Evolutionary conservation across 2,797 vertebrate genomes (phyloP), one percentile per base, ranked within the genome.

Genomic region (Neoniphon sammara): DNA sequence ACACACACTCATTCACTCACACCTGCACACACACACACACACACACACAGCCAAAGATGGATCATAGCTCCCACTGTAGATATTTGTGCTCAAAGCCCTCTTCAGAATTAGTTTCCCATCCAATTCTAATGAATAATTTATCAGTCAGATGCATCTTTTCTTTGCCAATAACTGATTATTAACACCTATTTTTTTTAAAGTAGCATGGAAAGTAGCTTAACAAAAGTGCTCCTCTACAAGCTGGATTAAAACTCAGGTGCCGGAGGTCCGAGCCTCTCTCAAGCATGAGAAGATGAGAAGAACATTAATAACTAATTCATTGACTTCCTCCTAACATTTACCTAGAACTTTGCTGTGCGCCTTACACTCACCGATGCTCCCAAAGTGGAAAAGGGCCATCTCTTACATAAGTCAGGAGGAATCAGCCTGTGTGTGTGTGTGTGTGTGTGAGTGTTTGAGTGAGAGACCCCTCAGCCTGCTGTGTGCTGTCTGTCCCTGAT

Each of bases 401-500:
- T 70, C 59, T 66, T 79, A 7, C 20, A 27, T 73, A 67, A 82
- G 18, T 60, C n/a, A 66, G 75, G 70, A 66, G 61, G 70, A 68
- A 66, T 59, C 44, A 0, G 84, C 52, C 66, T 67, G 78, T 77
- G 81, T 31, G 75, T 89, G 81, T 87, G 27, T 59, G 52, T 30
- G 70, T 53, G 57, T 71, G 80, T 74, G 71, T 72, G 75, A 77
- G 77, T 60, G 36, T 64, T 15, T 57, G 66, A 4, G 46, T 36
- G 27, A 30, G n/a, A 55, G 64, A 17, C 44, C 50, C 25, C 61
- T 49, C 27, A 34, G 50, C 50, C 52, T 57, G 54, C 52, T 47
- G 50, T 65, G 62, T 65, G 36, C 18, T 79, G 79, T 84, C 39
- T 88, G 81, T 88, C 76, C 91, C 88, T 93, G 91, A 93, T 88